Evolutionary conservation across 2,113 vertebrate species (phyloP), one percentile per base, ranked within the genome.

Genomic region (Podarcis raffonei): DNA sequence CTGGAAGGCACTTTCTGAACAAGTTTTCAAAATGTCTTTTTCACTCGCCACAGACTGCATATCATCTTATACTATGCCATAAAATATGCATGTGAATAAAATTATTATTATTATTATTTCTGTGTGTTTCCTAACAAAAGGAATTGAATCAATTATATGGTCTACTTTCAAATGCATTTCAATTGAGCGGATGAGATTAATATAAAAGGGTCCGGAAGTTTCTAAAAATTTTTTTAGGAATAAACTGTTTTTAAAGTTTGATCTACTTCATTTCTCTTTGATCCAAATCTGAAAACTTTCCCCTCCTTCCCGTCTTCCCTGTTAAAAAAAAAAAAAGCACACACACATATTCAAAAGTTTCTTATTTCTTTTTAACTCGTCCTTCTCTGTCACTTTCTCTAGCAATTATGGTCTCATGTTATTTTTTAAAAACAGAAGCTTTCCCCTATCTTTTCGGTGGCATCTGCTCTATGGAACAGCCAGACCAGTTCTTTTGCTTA

Each of bases 1-100:
- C 84, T 25, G 86, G 71, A 90, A 91, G 84, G 76, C 83, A 76
- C 86, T 92, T 93, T 79, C 86, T 7, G 87, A 72, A 62, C 74
- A 71, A 89, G 81, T 92, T 92, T 93, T 90, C 30, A 81, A 85
- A 90, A 66, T 5, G 48, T 80, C 30, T 89, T 25, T 74, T 72
- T 75, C 15, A 9, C 37, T 89, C 83, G 4, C 2, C 6, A 8
- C 23, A 65, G 20, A 71, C 20, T 11, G 42, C 32, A 79, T 86
- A 68, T 87, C 88, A 84, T 3, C 3, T 35, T 15, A 48, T 83
- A 85, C 1, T 0, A 2, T 22, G 13, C 25, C 39, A 86, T 74
- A 35, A 86, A 39, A 2, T 32, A 22, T 25, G 2, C 27, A 62
- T 11, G 78, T 77, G 27, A 78, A 77, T 71, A 68, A 57, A 69